Conservation (phyloP, 2,113 vertebrate species). For the Cochlearius cochlearius region DNA sequence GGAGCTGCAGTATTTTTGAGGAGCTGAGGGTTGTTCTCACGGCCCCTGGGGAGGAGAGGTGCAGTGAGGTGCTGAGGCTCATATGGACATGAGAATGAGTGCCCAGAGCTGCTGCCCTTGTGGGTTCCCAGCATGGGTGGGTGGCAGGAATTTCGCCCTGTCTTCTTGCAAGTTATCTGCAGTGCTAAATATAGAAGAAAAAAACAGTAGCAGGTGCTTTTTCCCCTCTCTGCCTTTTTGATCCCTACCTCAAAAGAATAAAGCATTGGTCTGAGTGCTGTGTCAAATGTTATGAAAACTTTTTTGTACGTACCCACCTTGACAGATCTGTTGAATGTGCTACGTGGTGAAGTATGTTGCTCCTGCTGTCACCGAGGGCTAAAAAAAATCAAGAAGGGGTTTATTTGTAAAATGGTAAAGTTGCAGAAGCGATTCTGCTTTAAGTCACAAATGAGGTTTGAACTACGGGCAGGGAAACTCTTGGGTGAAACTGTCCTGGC, state of each 20-base stretch:
- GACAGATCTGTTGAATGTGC: background rate
- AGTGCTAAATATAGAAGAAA: background rate
- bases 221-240: background rate
- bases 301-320: background rate
- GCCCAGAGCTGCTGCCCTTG: background rate
- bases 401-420: background rate
- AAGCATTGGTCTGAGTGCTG: background rate
- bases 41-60: background rate
- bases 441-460: background rate
- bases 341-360: background rate
- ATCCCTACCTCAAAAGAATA: background rate
- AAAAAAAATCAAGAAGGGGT: background rate
- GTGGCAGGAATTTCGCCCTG: background rate
- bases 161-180: background rate
- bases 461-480: background rate
- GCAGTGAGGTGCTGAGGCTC: background rate
- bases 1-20: background rate
- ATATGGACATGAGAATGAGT: background rate
- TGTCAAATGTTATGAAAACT: background rate
- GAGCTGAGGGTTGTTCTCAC: background rate
- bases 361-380: background rate
- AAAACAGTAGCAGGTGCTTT: background rate
- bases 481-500: background rate
- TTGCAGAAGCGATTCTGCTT: background rate
- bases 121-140: fast-evolving